These are phyloP conservation scores for Ornithorhynchus anatinus DNA, from an alignment of 2,113 vertebrate species.

Conservation along the genomic window DNA sequence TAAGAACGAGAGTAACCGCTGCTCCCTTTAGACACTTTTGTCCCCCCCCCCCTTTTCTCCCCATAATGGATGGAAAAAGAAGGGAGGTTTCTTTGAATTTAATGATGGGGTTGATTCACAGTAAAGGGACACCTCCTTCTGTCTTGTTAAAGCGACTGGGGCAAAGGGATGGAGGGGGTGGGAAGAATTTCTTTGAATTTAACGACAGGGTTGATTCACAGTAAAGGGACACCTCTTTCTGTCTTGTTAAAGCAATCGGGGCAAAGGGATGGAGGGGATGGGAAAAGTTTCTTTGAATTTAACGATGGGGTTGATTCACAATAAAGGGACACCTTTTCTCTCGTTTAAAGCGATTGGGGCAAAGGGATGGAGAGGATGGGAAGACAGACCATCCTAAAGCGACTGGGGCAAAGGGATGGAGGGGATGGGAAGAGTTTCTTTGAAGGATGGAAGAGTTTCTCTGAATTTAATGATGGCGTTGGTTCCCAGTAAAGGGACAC, in stretches of 20 bases:
- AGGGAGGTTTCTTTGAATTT: constrained; percentile 8
- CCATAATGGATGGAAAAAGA: neutral
- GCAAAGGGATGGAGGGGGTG: neutral
- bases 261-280: too few relatives aligned
- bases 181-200: too few relatives aligned
- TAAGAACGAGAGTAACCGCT: neutral
- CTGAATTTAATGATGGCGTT: neutral
- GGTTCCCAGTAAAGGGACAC: neutral
- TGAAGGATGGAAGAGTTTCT: constrained; percentile 10
- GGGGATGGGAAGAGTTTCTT: neutral
- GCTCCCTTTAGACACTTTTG: constrained; percentile 44
- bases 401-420: too few relatives aligned
- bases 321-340: too few relatives aligned
- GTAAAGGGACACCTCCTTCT: neutral
- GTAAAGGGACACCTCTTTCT: too few relatives aligned
- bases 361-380: neutral
- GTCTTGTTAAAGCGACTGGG: neutral
- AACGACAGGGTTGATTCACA: too few relatives aligned
- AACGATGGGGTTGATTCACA: too few relatives aligned
- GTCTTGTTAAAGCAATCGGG: too few relatives aligned
- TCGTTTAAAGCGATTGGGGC: too few relatives aligned
- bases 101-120: neutral
- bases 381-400: too few relatives aligned
- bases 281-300: too few relatives aligned
- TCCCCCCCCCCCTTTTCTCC: neutral